phyloP scores from a whole-genome alignment of 35 echinoderm and acorn worm species.

The Heliocidaris erythrogramma region DNA sequence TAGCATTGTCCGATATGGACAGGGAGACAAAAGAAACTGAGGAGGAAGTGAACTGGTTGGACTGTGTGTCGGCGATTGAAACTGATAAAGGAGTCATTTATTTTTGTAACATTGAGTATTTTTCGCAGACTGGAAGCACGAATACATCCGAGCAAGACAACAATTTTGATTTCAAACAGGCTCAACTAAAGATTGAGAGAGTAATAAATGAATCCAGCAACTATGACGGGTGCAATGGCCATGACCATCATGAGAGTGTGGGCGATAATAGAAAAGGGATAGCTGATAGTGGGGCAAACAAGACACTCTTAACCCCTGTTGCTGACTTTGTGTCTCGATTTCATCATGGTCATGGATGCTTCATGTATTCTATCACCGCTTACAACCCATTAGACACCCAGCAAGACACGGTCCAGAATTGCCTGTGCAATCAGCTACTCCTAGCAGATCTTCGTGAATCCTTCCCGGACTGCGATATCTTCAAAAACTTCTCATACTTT shows the following conservation, averaged over 20 bases:
- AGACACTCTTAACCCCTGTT: conserved; percentile 21
- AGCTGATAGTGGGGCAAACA: background rate
- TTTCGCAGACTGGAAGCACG: background rate
- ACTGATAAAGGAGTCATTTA: conserved; percentile 53
- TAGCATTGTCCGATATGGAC: background rate
- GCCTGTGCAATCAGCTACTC: conserved; percentile 39
- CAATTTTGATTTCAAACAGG: background rate
- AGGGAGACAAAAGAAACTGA: background rate
- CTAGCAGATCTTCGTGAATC: conserved; percentile 20
- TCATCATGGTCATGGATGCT: conserved; percentile 10
- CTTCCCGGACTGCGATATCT: conserved; percentile 55
- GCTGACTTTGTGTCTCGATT: conserved; percentile 50
- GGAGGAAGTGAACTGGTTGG: conserved; percentile 69
- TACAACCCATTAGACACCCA: conserved; percentile 73
- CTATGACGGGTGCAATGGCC: no score
- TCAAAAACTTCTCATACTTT: conserved; percentile 75
- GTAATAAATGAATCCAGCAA: background rate
- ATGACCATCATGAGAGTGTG: background rate
- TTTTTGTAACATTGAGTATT: conserved; percentile 55
- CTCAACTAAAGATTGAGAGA: background rate
- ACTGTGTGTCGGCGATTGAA: conserved; percentile 74
- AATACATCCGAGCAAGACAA: background rate
- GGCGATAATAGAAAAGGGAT: background rate
- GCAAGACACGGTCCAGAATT: conserved; percentile 52
- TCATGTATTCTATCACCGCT: conserved; percentile 69